phyloP scores from a whole-genome alignment of 2,113 vertebrate genomes.

The Anseranas semipalmata region DNA sequence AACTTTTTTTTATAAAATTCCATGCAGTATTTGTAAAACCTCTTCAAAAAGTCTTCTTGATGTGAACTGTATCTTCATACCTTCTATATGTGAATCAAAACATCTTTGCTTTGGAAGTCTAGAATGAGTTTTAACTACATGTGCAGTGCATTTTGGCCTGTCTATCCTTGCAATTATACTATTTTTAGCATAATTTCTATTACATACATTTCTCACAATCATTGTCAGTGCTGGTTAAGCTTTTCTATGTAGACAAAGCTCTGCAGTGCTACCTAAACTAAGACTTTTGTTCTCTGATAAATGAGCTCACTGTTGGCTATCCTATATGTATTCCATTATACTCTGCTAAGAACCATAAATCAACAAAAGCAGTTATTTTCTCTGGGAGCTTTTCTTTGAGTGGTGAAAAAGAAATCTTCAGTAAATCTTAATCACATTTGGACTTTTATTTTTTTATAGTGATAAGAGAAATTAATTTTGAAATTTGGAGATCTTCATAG shows the following conservation, averaged over 20 bases:
- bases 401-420: background rate
- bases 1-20: background rate
- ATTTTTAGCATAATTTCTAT: background rate
- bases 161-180: background rate
- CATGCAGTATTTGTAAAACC: background rate
- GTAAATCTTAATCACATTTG: background rate
- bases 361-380: constrained; percentile 1
- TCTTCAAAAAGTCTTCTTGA: background rate
- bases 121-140: background rate
- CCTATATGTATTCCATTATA: background rate
- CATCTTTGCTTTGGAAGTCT: background rate
- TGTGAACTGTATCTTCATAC: background rate
- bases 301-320: background rate
- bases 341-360: background rate
- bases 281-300: background rate
- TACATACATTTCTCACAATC: accelerated
- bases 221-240: background rate
- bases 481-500: background rate
- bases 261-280: background rate
- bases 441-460: constrained; percentile 8
- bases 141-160: background rate
- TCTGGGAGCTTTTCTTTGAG: background rate
- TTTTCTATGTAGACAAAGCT: background rate
- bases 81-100: background rate
- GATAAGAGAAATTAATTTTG: constrained; percentile 1